Conservation (phyloP, 2,113 vertebrate species). For the Oceanites oceanicus region DNA sequence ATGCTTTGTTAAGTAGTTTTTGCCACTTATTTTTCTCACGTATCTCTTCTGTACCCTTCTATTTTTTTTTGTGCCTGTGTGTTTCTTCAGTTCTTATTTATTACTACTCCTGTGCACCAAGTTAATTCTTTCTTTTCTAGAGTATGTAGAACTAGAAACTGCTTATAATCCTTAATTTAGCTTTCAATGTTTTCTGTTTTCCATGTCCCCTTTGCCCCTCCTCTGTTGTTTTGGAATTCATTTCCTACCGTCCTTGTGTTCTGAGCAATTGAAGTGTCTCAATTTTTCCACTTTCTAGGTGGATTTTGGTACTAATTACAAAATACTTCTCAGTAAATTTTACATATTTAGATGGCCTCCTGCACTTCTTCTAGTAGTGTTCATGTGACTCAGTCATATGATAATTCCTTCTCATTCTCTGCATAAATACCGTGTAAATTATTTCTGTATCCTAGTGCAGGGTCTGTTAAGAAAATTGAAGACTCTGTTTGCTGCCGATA, state of each 20-base stretch:
- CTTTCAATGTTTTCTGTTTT: not conserved
- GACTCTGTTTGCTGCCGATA: not conserved
- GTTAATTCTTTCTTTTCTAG: not conserved
- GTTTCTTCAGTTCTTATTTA: not conserved
- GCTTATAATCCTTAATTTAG: not conserved
- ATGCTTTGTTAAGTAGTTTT: not conserved
- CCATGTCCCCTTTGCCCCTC: not conserved
- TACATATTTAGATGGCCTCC: not conserved
- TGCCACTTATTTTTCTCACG: not conserved
- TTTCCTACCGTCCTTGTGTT: not conserved
- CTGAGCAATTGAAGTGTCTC: not conserved
- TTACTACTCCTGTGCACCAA: not conserved
- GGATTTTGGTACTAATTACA: not conserved
- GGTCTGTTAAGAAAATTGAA: not conserved
- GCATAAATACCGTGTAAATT: not conserved
- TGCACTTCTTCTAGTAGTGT: not conserved
- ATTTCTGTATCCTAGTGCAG: not conserved
- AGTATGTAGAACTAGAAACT: not conserved
- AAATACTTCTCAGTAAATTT: not conserved
- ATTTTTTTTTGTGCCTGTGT: not conserved
- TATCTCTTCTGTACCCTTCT: not conserved
- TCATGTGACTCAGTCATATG: not conserved
- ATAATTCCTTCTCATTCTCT: not conserved
- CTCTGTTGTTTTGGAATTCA: not conserved
- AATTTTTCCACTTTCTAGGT: not conserved